These are phyloP conservation scores for Apamea monoglypha DNA, from an alignment of 2,888 invertebrate species.

Conservation along the genomic window DNA sequence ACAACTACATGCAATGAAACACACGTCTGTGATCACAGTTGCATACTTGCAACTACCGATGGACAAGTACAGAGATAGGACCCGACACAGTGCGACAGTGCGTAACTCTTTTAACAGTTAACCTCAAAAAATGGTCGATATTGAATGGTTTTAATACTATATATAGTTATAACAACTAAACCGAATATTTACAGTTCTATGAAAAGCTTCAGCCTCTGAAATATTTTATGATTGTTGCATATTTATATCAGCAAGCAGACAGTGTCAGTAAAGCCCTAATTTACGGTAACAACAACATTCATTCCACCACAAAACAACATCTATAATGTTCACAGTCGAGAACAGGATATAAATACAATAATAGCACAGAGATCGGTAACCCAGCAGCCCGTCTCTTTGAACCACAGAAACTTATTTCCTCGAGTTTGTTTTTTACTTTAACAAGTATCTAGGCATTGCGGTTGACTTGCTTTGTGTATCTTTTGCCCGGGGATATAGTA, in stretches of 20 bases:
- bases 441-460: background rate
- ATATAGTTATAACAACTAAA: background rate
- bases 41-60: background rate
- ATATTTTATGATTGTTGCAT: background rate
- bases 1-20: background rate
- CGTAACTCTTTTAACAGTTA: background rate
- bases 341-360: conserved; percentile 10
- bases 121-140: background rate
- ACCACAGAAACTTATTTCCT: conserved; percentile 39
- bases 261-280: background rate
- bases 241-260: background rate
- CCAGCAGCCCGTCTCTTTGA: conserved; percentile 18
- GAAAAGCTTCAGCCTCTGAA: background rate
- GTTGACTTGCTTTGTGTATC: conserved; percentile 27
- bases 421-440: conserved; percentile 30
- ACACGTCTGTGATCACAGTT: background rate
- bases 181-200: background rate
- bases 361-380: conserved; percentile 20
- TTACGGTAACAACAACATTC: conserved; percentile 20
- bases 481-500: conserved; percentile 25
- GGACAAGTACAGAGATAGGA: background rate
- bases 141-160: background rate
- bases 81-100: background rate
- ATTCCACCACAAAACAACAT: conserved; percentile 5
- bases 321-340: background rate